Evolutionary conservation across 2,113 vertebrate species (phyloP).

Genomic region (Mastomys coucha): DNA sequence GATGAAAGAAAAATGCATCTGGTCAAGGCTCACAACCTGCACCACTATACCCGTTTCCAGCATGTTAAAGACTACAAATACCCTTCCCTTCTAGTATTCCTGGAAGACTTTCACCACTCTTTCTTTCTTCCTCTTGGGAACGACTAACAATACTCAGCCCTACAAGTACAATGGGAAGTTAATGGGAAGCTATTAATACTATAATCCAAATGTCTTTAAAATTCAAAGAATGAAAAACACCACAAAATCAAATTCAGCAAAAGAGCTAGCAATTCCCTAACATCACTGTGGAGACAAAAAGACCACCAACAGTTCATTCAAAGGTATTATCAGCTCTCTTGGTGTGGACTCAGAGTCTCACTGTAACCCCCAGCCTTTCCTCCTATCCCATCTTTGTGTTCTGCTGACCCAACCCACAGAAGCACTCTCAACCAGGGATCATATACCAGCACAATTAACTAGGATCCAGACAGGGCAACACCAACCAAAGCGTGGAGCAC

Average conservation of each 20-base stretch:
- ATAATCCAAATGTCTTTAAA: neutral
- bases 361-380: neutral
- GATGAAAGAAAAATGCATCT: slow-evolving; percentile 12
- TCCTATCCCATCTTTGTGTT: neutral
- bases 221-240: slow-evolving; percentile 19
- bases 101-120: too few relatives aligned
- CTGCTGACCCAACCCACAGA: neutral
- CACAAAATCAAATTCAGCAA: neutral
- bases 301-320: neutral
- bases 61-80: neutral
- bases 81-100: neutral
- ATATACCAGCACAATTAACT: neutral
- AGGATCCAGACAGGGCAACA: neutral
- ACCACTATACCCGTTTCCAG: neutral
- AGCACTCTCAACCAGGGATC: neutral
- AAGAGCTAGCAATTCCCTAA: slow-evolving; percentile 1
- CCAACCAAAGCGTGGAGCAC: neutral
- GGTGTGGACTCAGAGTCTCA: neutral
- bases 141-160: neutral
- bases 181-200: neutral
- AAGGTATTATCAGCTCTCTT: neutral
- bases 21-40: neutral
- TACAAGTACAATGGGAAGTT: neutral
- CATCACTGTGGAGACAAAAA: neutral
- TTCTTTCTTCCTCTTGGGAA: neutral